Evolutionary conservation across 2,113 vertebrate genomes (phyloP).

Genomic region (Ptilorrhoa leucosticta): DNA sequence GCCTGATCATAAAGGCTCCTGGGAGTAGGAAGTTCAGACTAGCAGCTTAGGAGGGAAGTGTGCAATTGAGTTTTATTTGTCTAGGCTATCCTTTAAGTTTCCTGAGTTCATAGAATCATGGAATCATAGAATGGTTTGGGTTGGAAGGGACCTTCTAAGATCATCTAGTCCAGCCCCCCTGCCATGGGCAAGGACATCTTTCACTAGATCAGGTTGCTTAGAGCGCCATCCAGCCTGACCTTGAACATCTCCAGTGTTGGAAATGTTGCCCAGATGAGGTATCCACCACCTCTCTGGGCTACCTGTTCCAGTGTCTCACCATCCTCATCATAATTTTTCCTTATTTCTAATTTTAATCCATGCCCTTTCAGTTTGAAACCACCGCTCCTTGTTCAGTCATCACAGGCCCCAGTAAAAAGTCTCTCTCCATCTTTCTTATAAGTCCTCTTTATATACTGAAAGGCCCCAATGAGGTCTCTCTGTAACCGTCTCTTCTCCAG

Average conservation of each 20-base stretch:
- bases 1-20: not conserved
- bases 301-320: not conserved
- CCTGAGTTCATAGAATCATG: not conserved
- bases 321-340: not conserved
- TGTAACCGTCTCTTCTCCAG: not conserved
- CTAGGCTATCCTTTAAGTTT: not conserved
- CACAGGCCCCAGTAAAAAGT: not conserved
- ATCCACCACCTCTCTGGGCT: not conserved
- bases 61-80: not conserved
- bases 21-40: not conserved
- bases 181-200: not conserved
- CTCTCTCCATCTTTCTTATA: not conserved
- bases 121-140: not conserved
- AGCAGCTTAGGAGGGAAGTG: not conserved
- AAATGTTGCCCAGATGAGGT: not conserved
- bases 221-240: fast-evolving
- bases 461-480: not conserved
- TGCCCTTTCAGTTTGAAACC: not conserved
- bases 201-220: not conserved
- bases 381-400: not conserved
- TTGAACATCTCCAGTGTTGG: not conserved
- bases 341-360: not conserved
- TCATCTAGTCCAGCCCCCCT: not conserved
- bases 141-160: not conserved
- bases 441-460: not conserved